Evolutionary conservation across 2,797 vertebrate species (phyloP).

Genomic region (Eulemur mongoz): DNA sequence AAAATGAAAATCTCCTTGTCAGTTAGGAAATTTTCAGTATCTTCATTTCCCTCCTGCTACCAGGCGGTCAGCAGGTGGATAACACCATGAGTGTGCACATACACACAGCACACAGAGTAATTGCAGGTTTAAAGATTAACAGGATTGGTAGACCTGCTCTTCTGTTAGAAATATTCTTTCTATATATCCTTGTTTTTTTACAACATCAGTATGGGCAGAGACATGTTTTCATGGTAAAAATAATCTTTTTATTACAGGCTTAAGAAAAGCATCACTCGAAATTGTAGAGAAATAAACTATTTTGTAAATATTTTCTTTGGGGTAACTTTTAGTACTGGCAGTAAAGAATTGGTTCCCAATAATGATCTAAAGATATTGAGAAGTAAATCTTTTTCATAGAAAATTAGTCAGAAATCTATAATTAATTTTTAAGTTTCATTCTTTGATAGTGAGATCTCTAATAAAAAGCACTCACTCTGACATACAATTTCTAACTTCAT

Average conservation of each 20-base stretch:
- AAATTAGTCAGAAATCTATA: constrained; percentile 65
- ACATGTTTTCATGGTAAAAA: constrained; percentile 68
- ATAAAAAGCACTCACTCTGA: not conserved
- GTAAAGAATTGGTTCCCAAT: not conserved
- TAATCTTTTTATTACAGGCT: constrained; percentile 73
- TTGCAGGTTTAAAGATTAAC: constrained; percentile 34
- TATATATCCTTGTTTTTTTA: constrained; percentile 54
- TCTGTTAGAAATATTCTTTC: constrained; percentile 58
- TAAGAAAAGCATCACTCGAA: constrained; percentile 65
- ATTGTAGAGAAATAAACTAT: constrained; percentile 44
- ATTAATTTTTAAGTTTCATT: constrained; percentile 66
- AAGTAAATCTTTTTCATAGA: constrained; percentile 52
- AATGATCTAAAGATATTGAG: constrained; percentile 30
- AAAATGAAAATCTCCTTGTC: constrained; percentile 47
- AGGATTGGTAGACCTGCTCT: not conserved
- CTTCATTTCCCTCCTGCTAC: constrained; percentile 51
- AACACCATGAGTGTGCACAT: rapidly evolving
- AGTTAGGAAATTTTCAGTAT: not conserved
- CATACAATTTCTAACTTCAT: constrained; percentile 22
- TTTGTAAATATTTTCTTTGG: constrained; percentile 50
- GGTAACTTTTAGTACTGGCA: constrained; percentile 49
- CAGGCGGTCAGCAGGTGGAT: not conserved
- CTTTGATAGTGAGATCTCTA: constrained; percentile 25
- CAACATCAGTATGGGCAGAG: constrained; percentile 39
- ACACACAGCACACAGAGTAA: not conserved